These are phyloP conservation scores for Oncopodura yosiiana DNA, from an alignment of 1,140 invertebrate genomes.

Conservation along the genomic window DNA sequence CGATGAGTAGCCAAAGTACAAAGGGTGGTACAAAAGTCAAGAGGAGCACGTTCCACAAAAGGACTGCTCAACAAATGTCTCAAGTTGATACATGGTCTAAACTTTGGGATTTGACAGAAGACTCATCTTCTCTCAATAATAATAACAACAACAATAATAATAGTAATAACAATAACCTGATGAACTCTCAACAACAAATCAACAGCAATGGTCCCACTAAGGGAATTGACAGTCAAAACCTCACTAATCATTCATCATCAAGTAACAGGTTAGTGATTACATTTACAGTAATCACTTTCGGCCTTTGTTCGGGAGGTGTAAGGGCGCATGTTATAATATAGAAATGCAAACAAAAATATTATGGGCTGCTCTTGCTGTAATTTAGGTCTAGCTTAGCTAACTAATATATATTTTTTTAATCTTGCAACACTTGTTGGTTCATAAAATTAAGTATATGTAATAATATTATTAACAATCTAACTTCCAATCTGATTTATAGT, in stretches of 20 bases:
- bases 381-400: too few relatives aligned
- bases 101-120: slow-evolving; percentile 26
- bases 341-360: too few relatives aligned
- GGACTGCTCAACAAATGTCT: slow-evolving; percentile 21
- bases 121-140: slow-evolving; percentile 12
- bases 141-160: slow-evolving; percentile 19
- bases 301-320: not conserved
- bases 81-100: slow-evolving; percentile 23
- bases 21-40: slow-evolving; percentile 32
- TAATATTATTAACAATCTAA: too few relatives aligned
- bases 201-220: slow-evolving; percentile 14
- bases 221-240: slow-evolving; percentile 16
- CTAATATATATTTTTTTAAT: too few relatives aligned
- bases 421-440: too few relatives aligned
- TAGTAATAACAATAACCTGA: too few relatives aligned
- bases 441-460: too few relatives aligned
- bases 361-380: not conserved
- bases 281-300: slow-evolving; percentile 22
- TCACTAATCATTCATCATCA: slow-evolving; percentile 15
- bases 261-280: slow-evolving; percentile 29
- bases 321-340: not conserved
- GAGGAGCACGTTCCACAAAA: slow-evolving; percentile 32
- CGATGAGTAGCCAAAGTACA: slow-evolving; percentile 27
- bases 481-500: too few relatives aligned
- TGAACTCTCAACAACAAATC: slow-evolving; percentile 5